These are phyloP conservation scores for Coranthus polyacanthus DNA, from an alignment of 2,797 vertebrate species.

Conservation along the genomic window DNA sequence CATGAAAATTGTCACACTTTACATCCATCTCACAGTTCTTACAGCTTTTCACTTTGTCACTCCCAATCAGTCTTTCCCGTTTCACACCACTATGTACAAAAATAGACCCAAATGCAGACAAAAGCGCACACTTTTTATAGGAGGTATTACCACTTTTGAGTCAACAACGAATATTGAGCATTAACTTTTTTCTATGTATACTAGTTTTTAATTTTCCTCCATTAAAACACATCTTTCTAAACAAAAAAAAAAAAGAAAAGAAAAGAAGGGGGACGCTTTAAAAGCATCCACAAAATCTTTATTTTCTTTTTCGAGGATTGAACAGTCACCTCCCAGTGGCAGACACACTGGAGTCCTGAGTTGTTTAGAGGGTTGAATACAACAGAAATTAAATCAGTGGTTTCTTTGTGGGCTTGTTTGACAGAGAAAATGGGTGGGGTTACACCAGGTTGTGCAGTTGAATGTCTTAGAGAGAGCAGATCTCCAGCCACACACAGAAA, in stretches of 20 bases:
- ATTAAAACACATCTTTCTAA: too few species aligned
- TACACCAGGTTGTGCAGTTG: constrained; percentile 55
- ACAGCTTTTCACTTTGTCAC: too few species aligned
- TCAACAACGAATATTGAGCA: background rate
- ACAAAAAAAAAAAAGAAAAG: too few species aligned
- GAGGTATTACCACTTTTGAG: background rate
- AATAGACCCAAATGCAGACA: too few species aligned
- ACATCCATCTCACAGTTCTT: too few species aligned
- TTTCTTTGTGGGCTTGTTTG: constrained; percentile 57
- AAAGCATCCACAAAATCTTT: too few species aligned
- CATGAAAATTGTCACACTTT: background rate
- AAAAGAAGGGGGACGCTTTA: too few species aligned
- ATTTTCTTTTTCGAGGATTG: background rate
- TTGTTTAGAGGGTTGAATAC: constrained; percentile 41
- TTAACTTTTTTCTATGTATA: too few species aligned
- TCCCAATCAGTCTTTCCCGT: too few species aligned
- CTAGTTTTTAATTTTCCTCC: too few species aligned
- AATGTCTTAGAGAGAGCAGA: constrained; percentile 60
- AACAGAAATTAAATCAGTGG: constrained; percentile 53
- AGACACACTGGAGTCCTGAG: constrained; percentile 18
- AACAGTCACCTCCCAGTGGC: background rate
- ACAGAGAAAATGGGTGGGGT: constrained; percentile 56
- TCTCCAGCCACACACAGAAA: constrained; percentile 23
- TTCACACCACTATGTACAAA: constrained; percentile 3
- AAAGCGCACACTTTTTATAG: background rate